Evolutionary conservation across 2,888 invertebrate genomes (phyloP).

Genomic region (Trichogramma evanescens): DNA sequence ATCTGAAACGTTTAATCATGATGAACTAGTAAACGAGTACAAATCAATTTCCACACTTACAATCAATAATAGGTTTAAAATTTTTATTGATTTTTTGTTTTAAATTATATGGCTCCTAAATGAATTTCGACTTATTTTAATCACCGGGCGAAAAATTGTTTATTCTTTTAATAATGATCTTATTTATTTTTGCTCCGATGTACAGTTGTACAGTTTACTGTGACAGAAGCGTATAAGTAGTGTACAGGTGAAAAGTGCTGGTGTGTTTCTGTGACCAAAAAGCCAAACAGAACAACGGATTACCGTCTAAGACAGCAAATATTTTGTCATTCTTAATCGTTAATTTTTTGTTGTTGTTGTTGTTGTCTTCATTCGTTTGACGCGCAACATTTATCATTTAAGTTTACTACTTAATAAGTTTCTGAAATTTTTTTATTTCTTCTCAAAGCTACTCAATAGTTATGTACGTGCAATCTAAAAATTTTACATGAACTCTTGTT

Average conservation of each 20-base stretch:
- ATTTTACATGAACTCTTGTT: constrained; percentile 17
- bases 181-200: constrained; percentile 18
- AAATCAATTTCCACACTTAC: constrained; percentile 17
- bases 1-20: neutral
- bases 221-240: constrained; percentile 24
- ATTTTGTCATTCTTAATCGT: neutral
- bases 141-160: constrained; percentile 11
- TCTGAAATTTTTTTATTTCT: constrained; percentile 21
- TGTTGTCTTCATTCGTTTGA: constrained; percentile 14
- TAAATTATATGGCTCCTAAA: constrained; percentile 12
- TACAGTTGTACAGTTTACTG: constrained; percentile 25
- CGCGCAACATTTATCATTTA: constrained; percentile 16
- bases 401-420: constrained; percentile 18
- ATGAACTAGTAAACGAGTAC: neutral
- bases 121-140: constrained; percentile 7
- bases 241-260: constrained; percentile 42
- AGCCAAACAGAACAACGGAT: constrained; percentile 43
- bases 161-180: neutral
- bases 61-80: constrained; percentile 15
- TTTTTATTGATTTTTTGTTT: no score
- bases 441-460: constrained; percentile 24
- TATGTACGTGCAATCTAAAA: constrained; percentile 34
- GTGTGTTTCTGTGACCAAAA: constrained; percentile 45
- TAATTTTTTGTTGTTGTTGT: constrained; percentile 5
- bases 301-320: constrained; percentile 31